These are phyloP conservation scores for Ageneiosus marmoratus DNA, from an alignment of 2,113 vertebrate genomes.

Conservation along the genomic window DNA sequence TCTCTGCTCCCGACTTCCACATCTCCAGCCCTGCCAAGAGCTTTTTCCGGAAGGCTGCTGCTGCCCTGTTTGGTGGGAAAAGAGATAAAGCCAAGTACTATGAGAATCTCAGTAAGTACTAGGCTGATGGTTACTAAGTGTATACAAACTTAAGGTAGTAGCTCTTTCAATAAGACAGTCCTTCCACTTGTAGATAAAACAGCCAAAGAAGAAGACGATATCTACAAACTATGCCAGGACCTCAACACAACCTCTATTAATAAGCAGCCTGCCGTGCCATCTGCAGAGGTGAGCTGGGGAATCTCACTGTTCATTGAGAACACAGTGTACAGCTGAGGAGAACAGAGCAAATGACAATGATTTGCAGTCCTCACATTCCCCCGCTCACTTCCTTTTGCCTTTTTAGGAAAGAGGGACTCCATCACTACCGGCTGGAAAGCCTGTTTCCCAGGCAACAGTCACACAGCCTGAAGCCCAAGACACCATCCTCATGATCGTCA, in stretches of 20 bases:
- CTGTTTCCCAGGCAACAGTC: slow-evolving; percentile 76
- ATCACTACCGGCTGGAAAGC: slow-evolving; percentile 74
- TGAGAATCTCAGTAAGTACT: slow-evolving; percentile 90
- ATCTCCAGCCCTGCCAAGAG: slow-evolving; percentile 95
- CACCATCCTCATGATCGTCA: slow-evolving; percentile 92
- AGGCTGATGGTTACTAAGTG: too few relatives aligned
- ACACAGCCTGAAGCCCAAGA: slow-evolving; percentile 83
- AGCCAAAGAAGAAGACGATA: slow-evolving; percentile 95
- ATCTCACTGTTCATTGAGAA: slow-evolving; percentile 46
- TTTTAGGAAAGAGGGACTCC: slow-evolving; percentile 84
- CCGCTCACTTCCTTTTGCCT: slow-evolving; percentile 59
- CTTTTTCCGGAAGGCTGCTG: slow-evolving; percentile 97
- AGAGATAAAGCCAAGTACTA: slow-evolving; percentile 96
- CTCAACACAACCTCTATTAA: slow-evolving; percentile 88
- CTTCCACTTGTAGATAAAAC: slow-evolving; percentile 76
- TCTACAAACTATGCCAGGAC: slow-evolving; percentile 93
- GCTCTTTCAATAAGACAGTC: not conserved
- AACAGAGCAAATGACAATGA: slow-evolving; percentile 38
- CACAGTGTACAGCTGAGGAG: slow-evolving; percentile 40
- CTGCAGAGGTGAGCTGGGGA: slow-evolving; percentile 79
- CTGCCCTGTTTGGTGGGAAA: slow-evolving; percentile 94
- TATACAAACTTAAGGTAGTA: too few relatives aligned
- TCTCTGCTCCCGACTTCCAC: slow-evolving; percentile 93
- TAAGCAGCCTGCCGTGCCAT: slow-evolving; percentile 80
- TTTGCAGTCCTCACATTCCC: slow-evolving; percentile 31